Percentiles rank a stretch among this genome's conserved stretches.
Conservation (phyloP, 2,113 vertebrate species). For the Cynoglossus semilaevis region DNA sequence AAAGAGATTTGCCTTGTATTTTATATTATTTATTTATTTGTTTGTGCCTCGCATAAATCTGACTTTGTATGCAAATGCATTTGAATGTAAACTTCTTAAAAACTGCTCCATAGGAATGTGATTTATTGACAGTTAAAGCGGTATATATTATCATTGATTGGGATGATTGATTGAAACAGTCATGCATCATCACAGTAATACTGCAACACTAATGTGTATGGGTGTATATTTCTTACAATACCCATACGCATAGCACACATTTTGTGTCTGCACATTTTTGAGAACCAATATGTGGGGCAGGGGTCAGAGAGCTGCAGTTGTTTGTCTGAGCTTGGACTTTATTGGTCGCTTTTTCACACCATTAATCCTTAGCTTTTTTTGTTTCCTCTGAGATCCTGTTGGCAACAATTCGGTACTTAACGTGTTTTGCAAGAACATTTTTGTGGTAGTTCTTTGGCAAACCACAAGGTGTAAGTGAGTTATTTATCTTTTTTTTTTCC, state of each 20-base stretch:
- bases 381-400: slow-evolving; percentile 36
- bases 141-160: no score
- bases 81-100: no score
- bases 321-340: slow-evolving; percentile 57
- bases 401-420: slow-evolving; percentile 49
- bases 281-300: slow-evolving; percentile 38
- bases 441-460: slow-evolving; percentile 54
- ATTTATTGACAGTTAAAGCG: no score
- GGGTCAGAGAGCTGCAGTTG: slow-evolving; percentile 37
- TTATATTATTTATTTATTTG: no score
- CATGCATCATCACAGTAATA: no score
- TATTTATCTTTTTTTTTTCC: slow-evolving; percentile 15
- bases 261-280: neutral
- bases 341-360: slow-evolving; percentile 54
- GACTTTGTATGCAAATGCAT: no score
- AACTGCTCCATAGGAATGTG: no score
- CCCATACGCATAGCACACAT: neutral
- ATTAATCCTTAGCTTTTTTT: slow-evolving; percentile 57
- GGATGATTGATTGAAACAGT: no score
- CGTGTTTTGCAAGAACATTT: slow-evolving; percentile 45
- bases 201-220: no score
- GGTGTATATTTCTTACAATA: slow-evolving; percentile 6
- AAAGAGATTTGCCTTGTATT: no score
- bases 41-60: no score
- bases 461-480: slow-evolving; percentile 31